phyloP scores from a whole-genome alignment of 2,113 vertebrate species.

The Gobio gobio region DNA sequence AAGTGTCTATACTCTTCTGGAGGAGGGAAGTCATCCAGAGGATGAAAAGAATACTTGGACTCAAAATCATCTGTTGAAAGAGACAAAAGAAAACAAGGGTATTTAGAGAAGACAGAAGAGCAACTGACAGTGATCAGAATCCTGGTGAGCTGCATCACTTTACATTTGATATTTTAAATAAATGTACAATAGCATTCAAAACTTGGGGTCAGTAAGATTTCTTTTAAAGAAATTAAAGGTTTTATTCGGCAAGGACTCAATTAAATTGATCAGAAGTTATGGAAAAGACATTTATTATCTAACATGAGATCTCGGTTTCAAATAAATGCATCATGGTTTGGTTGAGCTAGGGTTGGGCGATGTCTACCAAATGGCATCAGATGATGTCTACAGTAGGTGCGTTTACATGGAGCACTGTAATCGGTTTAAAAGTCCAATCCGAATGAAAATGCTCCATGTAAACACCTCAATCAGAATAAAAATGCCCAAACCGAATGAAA shows the following conservation, averaged over 20 bases:
- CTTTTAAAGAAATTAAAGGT: not conserved
- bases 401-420: too few relatives aligned
- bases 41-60: constrained; percentile 95
- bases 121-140: too few relatives aligned
- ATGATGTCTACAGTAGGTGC: too few relatives aligned
- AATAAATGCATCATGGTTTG: too few relatives aligned
- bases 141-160: not conserved
- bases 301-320: too few relatives aligned
- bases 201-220: not conserved
- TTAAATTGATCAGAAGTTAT: not conserved
- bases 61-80: constrained; percentile 90
- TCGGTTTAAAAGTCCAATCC: too few relatives aligned
- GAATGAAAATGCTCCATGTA: too few relatives aligned
- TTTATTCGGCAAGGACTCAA: not conserved
- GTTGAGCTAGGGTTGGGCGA: too few relatives aligned
- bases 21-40: constrained; percentile 92
- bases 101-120: not conserved
- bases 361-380: too few relatives aligned
- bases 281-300: not conserved
- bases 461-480: too few relatives aligned
- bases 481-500: too few relatives aligned
- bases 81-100: not conserved
- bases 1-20: constrained; percentile 93
- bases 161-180: too few relatives aligned
- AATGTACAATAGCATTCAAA: not conserved